Evolutionary conservation across 2,797 vertebrate species (phyloP), one percentile per base, ranked within the genome.

Genomic region (Coracias cyanogaster): DNA sequence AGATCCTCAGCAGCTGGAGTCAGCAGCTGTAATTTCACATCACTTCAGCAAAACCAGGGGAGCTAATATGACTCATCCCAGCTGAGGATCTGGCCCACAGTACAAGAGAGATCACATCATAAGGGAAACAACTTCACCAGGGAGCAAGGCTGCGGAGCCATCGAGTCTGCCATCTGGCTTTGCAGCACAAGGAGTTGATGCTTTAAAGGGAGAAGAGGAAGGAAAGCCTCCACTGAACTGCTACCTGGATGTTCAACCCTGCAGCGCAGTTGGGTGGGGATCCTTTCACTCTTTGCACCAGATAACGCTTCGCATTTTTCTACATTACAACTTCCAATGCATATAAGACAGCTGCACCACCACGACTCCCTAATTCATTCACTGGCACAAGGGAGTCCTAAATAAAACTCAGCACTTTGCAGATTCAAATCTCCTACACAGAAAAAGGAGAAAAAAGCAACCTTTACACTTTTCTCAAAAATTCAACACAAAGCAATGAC

Each of bases 1-100:
- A 6, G 77, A 82, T 94, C 71, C 64, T 90, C 67, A 96, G 91
- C 82, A 96, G 91, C 87, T 91, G 90, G 82, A 94, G 65, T 77
- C 87, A 78, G 82, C 87, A 89, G 62, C 66, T 94, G 70, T 46
- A 89, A 91, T 73, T 93, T 93, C 89, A 77, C 31, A 48, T 80
- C 2, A 6, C 41, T 90, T 60, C 93, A 90, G 48, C 67, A 67
- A 90, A 78, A 67, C 39, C 33, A 45, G 21, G 67, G 54, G 87
- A 93, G n/a, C 76, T 83, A 33, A 13, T 70, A 14, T 7, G 80
- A 94, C 87, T 87, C 90, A 39, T 71, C 82, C 73, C 66, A 94
- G 90, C 57, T 79, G 74, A 82, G 58, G 83, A 93, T 87, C 81
- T 90, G 82, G 66, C 80, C 95, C 86, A 84, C n/a, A 48, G 58